Conservation (phyloP, 2,888 invertebrate genomes). For the Tiliacea aurago region DNA sequence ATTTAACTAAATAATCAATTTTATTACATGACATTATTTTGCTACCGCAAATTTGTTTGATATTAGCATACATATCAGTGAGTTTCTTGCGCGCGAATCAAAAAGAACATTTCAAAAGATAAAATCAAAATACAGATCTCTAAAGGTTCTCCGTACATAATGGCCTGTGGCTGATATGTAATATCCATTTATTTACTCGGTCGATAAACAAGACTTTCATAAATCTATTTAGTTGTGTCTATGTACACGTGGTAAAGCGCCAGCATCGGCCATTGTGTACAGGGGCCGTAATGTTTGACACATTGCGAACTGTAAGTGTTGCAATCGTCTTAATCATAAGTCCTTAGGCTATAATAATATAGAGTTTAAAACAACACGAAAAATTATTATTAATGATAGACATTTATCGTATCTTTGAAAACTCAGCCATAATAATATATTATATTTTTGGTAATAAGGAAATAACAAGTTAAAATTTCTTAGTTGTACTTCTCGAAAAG, state of each 20-base stretch:
- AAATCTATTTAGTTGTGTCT: conserved; percentile 27
- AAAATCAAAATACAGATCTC: conserved; percentile 82
- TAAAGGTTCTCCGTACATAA: conserved; percentile 64
- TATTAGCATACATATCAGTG: conserved; percentile 69
- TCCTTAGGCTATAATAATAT: conserved; percentile 82
- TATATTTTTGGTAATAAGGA: conserved; percentile 87
- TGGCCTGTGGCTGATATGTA: conserved; percentile 38
- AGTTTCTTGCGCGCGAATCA: conserved; percentile 58
- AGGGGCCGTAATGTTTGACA: conserved; percentile 73
- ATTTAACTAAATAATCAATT: conserved; percentile 34
- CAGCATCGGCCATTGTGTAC: conserved; percentile 49
- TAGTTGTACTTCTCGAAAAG: conserved; percentile 76
- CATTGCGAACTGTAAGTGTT: conserved; percentile 87
- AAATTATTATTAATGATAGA: conserved; percentile 84
- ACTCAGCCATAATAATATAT: conserved; percentile 90
- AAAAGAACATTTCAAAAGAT: conserved; percentile 81
- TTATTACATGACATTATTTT: conserved; percentile 47
- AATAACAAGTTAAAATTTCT: conserved; percentile 79
- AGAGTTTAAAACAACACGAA: conserved; percentile 80
- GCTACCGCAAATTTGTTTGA: conserved; percentile 38
- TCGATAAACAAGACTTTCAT: conserved; percentile 9
- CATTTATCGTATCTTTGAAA: conserved; percentile 87
- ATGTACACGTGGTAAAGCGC: conserved; percentile 17
- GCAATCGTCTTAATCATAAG: conserved; percentile 86
- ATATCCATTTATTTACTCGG: conserved; percentile 14